phyloP scores from a whole-genome alignment of 2,888 invertebrate species.

The Pachydiplax longipennis region DNA sequence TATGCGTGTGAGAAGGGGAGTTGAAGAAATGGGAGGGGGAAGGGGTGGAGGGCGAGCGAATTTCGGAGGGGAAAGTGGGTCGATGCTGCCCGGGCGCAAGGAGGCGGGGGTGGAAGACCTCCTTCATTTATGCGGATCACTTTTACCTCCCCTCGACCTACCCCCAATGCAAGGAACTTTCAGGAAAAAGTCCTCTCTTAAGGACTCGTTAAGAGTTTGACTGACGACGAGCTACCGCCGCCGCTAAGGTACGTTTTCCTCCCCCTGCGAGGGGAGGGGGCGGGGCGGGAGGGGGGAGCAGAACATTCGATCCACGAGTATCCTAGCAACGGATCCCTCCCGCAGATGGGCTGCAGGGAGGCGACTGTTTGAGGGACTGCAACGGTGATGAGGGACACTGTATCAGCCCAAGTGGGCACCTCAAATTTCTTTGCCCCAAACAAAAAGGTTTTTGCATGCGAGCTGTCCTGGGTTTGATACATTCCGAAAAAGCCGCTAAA shows the following conservation, averaged over 20 bases:
- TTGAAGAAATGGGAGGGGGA: background rate
- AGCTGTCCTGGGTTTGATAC: too few species aligned
- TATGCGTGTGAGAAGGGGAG: background rate
- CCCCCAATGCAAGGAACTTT: background rate
- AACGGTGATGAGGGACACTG: background rate
- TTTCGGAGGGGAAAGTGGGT: background rate
- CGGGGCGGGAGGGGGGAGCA: background rate
- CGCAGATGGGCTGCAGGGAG: background rate
- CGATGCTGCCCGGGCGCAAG: constrained; percentile 23
- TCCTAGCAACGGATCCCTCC: constrained; percentile 32
- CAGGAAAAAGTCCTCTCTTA: background rate
- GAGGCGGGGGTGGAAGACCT: background rate
- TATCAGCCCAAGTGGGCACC: too few species aligned
- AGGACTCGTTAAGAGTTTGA: background rate
- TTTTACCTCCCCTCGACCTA: background rate
- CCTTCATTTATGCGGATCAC: constrained; percentile 20
- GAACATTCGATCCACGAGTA: constrained; percentile 40
- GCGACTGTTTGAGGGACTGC: background rate
- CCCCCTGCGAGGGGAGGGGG: background rate
- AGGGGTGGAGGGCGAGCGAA: background rate
- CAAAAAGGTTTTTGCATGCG: too few species aligned
- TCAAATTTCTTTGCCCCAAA: too few species aligned
- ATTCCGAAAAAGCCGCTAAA: too few species aligned
- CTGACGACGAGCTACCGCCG: background rate
- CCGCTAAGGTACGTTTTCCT: background rate